phyloP scores from a whole-genome alignment of 2,797 vertebrate species.

The Muscicapa comitata region DNA sequence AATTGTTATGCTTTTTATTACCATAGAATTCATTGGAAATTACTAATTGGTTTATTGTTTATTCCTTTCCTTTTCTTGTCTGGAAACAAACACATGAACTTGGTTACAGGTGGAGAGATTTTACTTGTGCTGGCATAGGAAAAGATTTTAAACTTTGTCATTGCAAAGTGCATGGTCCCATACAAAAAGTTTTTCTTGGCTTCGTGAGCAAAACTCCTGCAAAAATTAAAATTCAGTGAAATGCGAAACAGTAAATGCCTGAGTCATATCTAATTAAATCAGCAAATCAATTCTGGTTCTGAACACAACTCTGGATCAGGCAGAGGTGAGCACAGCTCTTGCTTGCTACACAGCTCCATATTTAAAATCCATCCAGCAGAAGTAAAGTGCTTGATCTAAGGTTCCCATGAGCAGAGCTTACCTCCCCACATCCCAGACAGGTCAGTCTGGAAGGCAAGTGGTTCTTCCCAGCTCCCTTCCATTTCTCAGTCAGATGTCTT shows the following conservation, averaged over 20 bases:
- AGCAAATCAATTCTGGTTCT: not conserved
- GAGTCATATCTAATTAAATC: not conserved
- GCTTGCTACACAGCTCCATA: not conserved
- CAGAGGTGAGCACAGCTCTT: not conserved
- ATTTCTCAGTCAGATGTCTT: not conserved
- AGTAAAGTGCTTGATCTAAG: not conserved
- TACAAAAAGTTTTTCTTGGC: not conserved
- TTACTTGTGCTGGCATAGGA: not conserved
- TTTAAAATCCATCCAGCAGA: not conserved
- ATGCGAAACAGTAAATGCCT: not conserved
- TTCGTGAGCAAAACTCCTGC: not conserved
- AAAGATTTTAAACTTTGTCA: not conserved
- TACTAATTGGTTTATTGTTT: not conserved
- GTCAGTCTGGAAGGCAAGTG: not conserved
- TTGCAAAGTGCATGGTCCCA: not conserved
- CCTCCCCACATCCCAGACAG: not conserved
- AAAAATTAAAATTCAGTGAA: not conserved
- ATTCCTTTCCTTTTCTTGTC: not conserved
- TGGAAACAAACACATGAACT: not conserved
- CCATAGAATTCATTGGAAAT: not conserved
- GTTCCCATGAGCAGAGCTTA: not conserved
- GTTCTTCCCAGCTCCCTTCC: not conserved
- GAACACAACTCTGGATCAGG: not conserved
- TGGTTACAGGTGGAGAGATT: not conserved
- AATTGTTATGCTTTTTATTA: not conserved